Evolutionary conservation across 2,113 vertebrate species (phyloP).

Genomic region (Merops nubicus): DNA sequence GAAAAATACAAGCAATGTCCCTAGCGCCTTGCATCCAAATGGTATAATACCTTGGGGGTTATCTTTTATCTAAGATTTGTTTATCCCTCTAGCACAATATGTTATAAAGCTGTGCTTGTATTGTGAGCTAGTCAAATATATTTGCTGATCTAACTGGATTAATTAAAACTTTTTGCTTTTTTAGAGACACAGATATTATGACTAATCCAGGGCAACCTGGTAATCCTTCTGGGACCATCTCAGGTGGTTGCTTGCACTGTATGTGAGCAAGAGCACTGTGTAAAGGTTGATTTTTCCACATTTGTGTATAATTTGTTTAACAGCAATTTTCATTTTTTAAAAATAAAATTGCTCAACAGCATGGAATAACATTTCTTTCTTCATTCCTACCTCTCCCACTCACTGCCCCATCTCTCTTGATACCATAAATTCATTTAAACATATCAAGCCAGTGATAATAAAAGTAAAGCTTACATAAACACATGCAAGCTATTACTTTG

Average conservation of each 20-base stretch:
- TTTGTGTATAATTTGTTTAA: background rate
- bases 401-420: background rate
- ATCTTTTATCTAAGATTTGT: constrained; percentile 13
- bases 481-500: constrained; percentile 3
- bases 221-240: background rate
- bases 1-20: background rate
- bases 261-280: background rate
- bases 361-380: constrained; percentile 25
- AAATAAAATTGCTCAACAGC: background rate
- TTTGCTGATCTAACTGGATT: constrained; percentile 1
- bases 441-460: constrained; percentile 24
- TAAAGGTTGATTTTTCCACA: background rate
- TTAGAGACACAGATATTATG: background rate
- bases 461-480: constrained; percentile 30
- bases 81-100: constrained; percentile 31
- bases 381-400: background rate
- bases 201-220: background rate
- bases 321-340: background rate
- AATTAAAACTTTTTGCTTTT: constrained; percentile 46
- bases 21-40: background rate
- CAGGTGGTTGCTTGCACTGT: background rate
- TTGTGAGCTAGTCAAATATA: background rate
- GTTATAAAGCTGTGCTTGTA: background rate
- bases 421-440: constrained; percentile 48
- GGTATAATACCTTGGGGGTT: background rate